phyloP scores from a whole-genome alignment of 2,113 vertebrate species.

The Oreocharis arfaki region DNA sequence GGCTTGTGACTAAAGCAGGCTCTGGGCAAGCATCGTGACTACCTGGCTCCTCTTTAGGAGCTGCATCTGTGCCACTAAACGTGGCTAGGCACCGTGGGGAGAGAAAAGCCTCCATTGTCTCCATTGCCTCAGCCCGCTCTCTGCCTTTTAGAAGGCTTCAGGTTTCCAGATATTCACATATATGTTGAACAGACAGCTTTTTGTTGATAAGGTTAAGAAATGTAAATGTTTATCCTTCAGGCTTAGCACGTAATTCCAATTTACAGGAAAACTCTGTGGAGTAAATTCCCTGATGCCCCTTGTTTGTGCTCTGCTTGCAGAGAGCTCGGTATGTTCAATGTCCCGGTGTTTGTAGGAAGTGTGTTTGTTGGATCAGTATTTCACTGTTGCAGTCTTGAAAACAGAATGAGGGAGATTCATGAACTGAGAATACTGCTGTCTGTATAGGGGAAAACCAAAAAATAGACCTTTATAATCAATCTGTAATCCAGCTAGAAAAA shows the following conservation, averaged over 20 bases:
- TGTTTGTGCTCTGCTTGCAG: background rate
- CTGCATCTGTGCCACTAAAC: background rate
- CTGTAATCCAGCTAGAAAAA: background rate
- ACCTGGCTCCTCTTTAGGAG: background rate
- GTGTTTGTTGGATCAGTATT: background rate
- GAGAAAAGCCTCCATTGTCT: background rate
- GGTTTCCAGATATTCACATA: background rate
- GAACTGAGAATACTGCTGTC: background rate
- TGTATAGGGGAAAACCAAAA: background rate
- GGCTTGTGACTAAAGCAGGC: background rate
- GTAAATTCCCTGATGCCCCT: background rate
- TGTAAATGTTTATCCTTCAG: background rate
- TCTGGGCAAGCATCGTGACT: background rate
- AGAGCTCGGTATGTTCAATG: background rate
- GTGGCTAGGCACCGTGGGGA: background rate
- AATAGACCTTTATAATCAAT: background rate
- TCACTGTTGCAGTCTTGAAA: background rate
- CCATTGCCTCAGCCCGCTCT: background rate
- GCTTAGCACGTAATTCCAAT: background rate
- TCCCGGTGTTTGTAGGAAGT: background rate
- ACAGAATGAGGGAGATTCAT: background rate
- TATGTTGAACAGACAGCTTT: background rate
- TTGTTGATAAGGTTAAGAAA: background rate
- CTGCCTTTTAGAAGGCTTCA: background rate
- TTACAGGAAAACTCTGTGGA: background rate